Percentiles rank a stretch among this genome's conserved stretches.
These are phyloP conservation scores for Hoplostethus mediterraneus DNA, from an alignment of 2,797 vertebrate genomes.

Conservation along the genomic window DNA sequence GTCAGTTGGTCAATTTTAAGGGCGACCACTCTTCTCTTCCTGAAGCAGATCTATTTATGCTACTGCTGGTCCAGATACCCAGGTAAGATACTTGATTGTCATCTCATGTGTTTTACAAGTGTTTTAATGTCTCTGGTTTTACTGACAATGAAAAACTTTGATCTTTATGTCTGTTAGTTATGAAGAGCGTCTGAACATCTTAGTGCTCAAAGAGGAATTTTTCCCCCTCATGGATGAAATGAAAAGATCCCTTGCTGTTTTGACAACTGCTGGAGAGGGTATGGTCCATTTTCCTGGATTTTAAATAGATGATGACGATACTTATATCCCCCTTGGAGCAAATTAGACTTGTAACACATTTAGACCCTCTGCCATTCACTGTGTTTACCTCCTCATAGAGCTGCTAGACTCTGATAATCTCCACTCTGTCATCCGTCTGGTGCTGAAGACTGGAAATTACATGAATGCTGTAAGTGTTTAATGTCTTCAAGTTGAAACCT, in stretches of 20 bases:
- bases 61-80: constrained; percentile 82
- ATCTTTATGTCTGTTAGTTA: constrained; percentile 76
- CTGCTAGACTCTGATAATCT: constrained; percentile 84
- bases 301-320: neutral
- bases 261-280: constrained; percentile 85
- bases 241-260: constrained; percentile 74
- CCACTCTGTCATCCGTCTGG: constrained; percentile 86
- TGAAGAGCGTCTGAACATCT: constrained; percentile 79
- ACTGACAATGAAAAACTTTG: constrained; percentile 18
- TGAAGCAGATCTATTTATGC: constrained; percentile 87
- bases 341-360: neutral
- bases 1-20: constrained; percentile 78
- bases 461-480: constrained; percentile 87
- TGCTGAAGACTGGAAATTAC: constrained; percentile 89
- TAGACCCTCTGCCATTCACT: neutral
- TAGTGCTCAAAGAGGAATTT: constrained; percentile 89
- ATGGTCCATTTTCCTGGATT: constrained; percentile 19
- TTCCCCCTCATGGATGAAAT: constrained; percentile 82
- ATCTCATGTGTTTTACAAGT: neutral
- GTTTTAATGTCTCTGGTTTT: neutral
- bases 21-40: constrained; percentile 78
- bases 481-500: neutral
- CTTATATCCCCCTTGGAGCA: neutral
- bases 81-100: constrained; percentile 71
- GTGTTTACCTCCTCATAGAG: constrained; percentile 72